phyloP scores from a whole-genome alignment of 2,888 invertebrate species.

The Folsomia candida region DNA sequence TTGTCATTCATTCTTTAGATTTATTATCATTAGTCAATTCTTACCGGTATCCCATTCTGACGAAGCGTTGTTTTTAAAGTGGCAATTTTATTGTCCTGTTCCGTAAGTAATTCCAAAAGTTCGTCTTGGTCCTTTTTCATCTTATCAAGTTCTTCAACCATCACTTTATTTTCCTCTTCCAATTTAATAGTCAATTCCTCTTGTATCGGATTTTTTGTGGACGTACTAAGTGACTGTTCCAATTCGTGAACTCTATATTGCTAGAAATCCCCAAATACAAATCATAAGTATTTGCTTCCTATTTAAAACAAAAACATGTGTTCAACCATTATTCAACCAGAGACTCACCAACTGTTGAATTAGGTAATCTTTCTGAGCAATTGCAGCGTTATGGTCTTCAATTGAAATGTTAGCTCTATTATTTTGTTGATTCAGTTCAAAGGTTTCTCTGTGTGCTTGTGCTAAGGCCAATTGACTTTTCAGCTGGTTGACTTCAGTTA shows the following conservation, averaged over 20 bases:
- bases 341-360: slow-evolving; percentile 58
- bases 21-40: no score
- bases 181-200: slow-evolving; percentile 47
- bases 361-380: slow-evolving; percentile 75
- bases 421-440: slow-evolving; percentile 25
- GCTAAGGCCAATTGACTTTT: slow-evolving; percentile 48
- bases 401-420: slow-evolving; percentile 25
- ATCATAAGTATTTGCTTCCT: neutral
- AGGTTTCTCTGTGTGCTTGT: slow-evolving; percentile 46
- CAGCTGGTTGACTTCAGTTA: slow-evolving; percentile 44
- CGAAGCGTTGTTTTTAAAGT: slow-evolving; percentile 59
- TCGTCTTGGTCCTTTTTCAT: slow-evolving; percentile 90
- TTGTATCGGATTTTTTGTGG: slow-evolving; percentile 40
- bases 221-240: neutral
- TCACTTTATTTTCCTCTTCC: slow-evolving; percentile 53
- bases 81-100: slow-evolving; percentile 75
- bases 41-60: slow-evolving; percentile 14
- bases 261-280: neutral
- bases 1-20: neutral
- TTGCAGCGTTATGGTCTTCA: slow-evolving; percentile 37
- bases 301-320: neutral
- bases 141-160: slow-evolving; percentile 61
- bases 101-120: slow-evolving; percentile 79
- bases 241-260: neutral
- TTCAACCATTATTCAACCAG: neutral